Percentiles rank a stretch among this genome's conserved stretches.
Conservation (phyloP, 2,113 vertebrate genomes). For the Aspiorhynchus laticeps region DNA sequence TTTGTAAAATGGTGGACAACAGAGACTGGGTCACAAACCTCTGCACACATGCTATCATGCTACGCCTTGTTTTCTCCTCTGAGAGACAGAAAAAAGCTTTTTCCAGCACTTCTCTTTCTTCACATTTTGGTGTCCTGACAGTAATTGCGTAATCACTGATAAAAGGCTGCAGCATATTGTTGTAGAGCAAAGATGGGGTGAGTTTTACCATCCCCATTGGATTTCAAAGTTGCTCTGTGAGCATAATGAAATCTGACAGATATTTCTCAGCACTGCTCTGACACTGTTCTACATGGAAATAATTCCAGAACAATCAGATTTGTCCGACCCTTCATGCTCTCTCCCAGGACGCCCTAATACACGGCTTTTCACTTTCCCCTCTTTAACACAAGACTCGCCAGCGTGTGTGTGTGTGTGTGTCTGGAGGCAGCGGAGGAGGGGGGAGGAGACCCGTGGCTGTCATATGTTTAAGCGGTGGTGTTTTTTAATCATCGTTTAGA, state of each 20-base stretch:
- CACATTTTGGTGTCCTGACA: conserved; percentile 47
- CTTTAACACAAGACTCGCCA: conserved; percentile 44
- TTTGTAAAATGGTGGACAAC: conserved; percentile 8
- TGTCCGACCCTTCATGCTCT: conserved; percentile 49
- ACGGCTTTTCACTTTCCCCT: conserved; percentile 64
- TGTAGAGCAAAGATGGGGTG: conserved; percentile 27
- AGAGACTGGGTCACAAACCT: conserved; percentile 11
- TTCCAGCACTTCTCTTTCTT: conserved; percentile 39
- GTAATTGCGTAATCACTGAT: conserved; percentile 57
- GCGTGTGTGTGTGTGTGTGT: not conserved
- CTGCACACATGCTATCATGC: conserved; percentile 6
- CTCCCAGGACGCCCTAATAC: conserved; percentile 53
- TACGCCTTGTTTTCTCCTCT: conserved; percentile 21
- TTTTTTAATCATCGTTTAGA: conserved; percentile 46
- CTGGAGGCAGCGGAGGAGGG: not conserved
- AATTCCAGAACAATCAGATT: conserved; percentile 68
- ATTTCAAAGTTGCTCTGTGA: conserved; percentile 44
- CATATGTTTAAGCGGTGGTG: conserved; percentile 34
- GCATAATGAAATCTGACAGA: conserved; percentile 63
- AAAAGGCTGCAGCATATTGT: conserved; percentile 50
- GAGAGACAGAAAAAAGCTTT: conserved; percentile 38
- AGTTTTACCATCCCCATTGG: conserved; percentile 48
- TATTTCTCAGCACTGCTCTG: conserved; percentile 55
- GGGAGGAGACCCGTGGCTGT: not conserved
- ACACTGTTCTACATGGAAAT: conserved; percentile 64